phyloP scores from a whole-genome alignment of 2,888 invertebrate species.

The Plebejus anna region DNA sequence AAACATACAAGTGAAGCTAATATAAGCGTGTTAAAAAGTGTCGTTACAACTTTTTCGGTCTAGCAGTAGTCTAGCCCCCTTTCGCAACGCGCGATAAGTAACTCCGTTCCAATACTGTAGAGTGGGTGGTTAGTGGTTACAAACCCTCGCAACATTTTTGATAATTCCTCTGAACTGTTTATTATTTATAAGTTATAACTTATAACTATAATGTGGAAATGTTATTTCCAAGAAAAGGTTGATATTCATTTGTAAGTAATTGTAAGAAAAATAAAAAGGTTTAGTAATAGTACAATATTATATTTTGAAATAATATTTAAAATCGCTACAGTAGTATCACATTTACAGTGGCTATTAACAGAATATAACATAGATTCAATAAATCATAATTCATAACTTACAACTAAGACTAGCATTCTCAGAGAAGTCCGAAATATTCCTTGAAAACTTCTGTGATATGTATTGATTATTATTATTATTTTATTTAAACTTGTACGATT shows the following conservation, averaged over 20 bases:
- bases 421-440: slow-evolving; percentile 53
- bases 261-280: not conserved
- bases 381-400: slow-evolving; percentile 47
- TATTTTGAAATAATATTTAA: slow-evolving; percentile 46
- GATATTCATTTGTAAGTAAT: not conserved
- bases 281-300: not conserved
- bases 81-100: too few species aligned
- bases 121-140: too few species aligned
- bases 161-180: too few species aligned
- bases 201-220: too few species aligned
- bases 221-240: not conserved
- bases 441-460: slow-evolving; percentile 71
- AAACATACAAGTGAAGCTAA: too few species aligned
- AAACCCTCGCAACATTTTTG: too few species aligned
- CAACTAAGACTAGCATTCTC: slow-evolving; percentile 71
- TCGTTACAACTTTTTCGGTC: too few species aligned
- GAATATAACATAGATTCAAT: slow-evolving; percentile 42
- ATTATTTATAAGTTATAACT: too few species aligned
- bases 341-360: slow-evolving; percentile 64
- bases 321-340: slow-evolving; percentile 72
- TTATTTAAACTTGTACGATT: slow-evolving; percentile 66
- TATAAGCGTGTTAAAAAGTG: too few species aligned
- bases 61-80: too few species aligned
- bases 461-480: slow-evolving; percentile 45
- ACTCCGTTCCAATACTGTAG: too few species aligned